Conservation (phyloP, 2,888 invertebrate species). For the Microplitis manilae region DNA sequence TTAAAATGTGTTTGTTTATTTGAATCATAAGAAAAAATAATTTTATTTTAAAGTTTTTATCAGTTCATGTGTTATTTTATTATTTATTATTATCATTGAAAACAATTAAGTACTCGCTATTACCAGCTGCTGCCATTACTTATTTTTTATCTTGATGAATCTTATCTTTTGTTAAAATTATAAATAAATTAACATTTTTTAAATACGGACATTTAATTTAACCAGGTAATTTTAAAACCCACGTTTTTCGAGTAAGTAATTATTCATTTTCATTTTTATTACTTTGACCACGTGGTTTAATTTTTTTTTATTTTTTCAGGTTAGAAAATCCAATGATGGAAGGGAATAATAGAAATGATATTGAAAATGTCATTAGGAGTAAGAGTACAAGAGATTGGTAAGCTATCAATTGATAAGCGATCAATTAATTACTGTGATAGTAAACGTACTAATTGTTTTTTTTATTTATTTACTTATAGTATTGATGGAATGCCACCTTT, state of each 20-base stretch:
- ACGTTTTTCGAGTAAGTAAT: background rate
- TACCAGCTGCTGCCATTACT: slow-evolving; percentile 12
- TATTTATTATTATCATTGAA: background rate
- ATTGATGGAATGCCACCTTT: background rate
- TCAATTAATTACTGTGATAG: background rate
- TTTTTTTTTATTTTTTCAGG: background rate
- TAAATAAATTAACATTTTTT: background rate
- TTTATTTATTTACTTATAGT: background rate
- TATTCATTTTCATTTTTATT: background rate
- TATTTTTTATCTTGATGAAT: slow-evolving; percentile 1
- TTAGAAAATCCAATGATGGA: background rate
- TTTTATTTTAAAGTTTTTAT: background rate
- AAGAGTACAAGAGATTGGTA: background rate
- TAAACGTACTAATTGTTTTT: background rate
- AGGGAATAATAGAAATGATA: background rate
- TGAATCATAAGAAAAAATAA: no score
- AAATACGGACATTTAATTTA: background rate
- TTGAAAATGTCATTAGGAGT: background rate
- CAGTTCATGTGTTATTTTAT: background rate
- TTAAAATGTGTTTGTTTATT: no score
- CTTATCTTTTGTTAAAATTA: background rate
- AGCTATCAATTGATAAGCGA: background rate
- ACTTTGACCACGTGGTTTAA: background rate
- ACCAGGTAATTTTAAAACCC: no score
- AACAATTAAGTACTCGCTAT: background rate